phyloP scores from a whole-genome alignment of 2,888 invertebrate genomes.

The Hyppa rectilinea region DNA sequence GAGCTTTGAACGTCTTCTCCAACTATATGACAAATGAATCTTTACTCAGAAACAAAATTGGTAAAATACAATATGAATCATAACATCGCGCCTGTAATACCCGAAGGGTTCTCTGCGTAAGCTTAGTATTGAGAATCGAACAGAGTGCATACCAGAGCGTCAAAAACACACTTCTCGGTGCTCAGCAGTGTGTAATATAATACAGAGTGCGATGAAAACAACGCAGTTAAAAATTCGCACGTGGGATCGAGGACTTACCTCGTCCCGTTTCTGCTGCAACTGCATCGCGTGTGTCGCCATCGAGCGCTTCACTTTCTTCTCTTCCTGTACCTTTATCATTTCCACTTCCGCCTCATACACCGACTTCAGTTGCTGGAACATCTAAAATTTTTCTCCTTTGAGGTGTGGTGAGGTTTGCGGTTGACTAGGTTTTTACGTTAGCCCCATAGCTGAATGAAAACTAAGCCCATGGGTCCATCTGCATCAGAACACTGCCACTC shows the following conservation, averaged over 20 bases:
- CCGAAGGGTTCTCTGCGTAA: not conserved
- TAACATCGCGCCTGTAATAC: too few species aligned
- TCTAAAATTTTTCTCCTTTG: too few species aligned
- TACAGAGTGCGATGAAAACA: not conserved
- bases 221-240: not conserved
- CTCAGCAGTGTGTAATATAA: not conserved
- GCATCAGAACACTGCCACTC: too few species aligned
- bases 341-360: constrained; percentile 84
- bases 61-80: not conserved
- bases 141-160: not conserved
- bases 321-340: constrained; percentile 78
- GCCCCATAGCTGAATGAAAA: too few species aligned
- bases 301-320: constrained; percentile 74
- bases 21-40: constrained; percentile 69
- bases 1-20: constrained; percentile 77
- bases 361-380: constrained; percentile 81
- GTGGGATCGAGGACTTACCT: constrained; percentile 69
- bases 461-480: too few species aligned
- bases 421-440: too few species aligned
- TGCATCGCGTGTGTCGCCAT: constrained; percentile 74
- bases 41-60: not conserved
- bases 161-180: not conserved
- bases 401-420: too few species aligned
- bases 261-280: constrained; percentile 74
- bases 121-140: not conserved